Evolutionary conservation across 2,888 invertebrate species (phyloP).

Genomic region (Scaptomyza cyrtandrae): DNA sequence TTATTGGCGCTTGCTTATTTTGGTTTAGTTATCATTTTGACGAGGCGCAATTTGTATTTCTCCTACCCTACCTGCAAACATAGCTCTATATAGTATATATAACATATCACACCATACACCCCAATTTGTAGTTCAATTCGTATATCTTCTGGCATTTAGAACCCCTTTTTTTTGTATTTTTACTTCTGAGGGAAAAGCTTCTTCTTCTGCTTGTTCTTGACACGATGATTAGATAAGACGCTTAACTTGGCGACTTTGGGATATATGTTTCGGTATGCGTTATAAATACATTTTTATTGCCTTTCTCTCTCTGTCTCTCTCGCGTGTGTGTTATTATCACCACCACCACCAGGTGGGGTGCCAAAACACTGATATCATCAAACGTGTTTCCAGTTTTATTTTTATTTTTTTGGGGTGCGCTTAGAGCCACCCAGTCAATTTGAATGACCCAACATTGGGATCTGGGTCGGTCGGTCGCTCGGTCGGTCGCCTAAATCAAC

Average conservation of each 20-base stretch:
- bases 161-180: conserved; percentile 26
- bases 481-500: conserved; percentile 57
- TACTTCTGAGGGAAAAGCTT: conserved; percentile 38
- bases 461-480: conserved; percentile 18
- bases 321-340: conserved; percentile 1
- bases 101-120: conserved; percentile 38
- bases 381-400: conserved; percentile 27
- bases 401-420: conserved; percentile 40
- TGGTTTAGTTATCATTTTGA: conserved; percentile 26
- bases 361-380: conserved; percentile 58
- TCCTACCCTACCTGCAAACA: background rate
- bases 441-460: conserved; percentile 58
- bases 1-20: conserved; percentile 38
- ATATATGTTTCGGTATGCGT: conserved; percentile 47
- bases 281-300: conserved; percentile 72
- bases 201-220: conserved; percentile 52
- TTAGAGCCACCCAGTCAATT: conserved; percentile 55
- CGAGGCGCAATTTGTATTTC: conserved; percentile 22
- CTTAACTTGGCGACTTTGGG: conserved; percentile 24
- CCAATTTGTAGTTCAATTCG: conserved; percentile 9
- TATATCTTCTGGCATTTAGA: conserved; percentile 21
- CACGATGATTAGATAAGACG: conserved; percentile 66
- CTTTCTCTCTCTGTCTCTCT: conserved; percentile 56
- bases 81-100: conserved; percentile 14
- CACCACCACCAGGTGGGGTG: conserved; percentile 62